Evolutionary conservation across 2,797 vertebrate species (phyloP), one percentile per base, ranked within the genome.

Genomic region (Micromesistius poutassou): DNA sequence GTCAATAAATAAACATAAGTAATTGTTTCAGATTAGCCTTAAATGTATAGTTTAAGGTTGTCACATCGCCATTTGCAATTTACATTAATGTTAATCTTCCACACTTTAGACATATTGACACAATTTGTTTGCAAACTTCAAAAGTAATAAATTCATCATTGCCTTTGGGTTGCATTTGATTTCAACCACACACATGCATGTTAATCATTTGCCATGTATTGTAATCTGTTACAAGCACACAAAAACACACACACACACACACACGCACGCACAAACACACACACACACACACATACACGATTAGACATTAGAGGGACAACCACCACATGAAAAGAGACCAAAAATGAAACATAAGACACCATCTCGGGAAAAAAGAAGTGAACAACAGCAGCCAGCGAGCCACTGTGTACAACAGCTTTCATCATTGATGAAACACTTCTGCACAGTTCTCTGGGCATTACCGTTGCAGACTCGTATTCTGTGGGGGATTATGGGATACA

Each of bases 401-500:
- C 55, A 62, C 78, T 19, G n/a, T 72, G 79, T 80, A 80, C 72
- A 88, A 82, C 80, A 79, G 71, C 36, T 35, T 78, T 84, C 30
- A 30, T 77, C 85, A 75, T 77, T 85, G 87, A 90, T 87, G 85
- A 88, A 89, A 85, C 78, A 2, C 79, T 85, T 77, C 16, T 85
- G n/a, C 88, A 86, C 85, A 78, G 85, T 86, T 80, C 81, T 77
- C 78, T 80, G 80, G 75, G 82, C 77, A 79, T 87, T 82, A 82
- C 75, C 30, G 9, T 33, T 55, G 85, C 76, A 76, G 79, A 62
- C 86, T 89, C 78, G 72, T 87, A 83, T 78, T 87, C 89, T 81
- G 66, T 3, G 38, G 86, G 90, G 91, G 91, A 91, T 91, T 88
- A 81, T 77, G 80, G 77, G 80, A 89, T 84, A 86, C 87, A 87